These are phyloP conservation scores for Geotrupes spiniger DNA, from an alignment of 2,888 invertebrate genomes.

Conservation along the genomic window DNA sequence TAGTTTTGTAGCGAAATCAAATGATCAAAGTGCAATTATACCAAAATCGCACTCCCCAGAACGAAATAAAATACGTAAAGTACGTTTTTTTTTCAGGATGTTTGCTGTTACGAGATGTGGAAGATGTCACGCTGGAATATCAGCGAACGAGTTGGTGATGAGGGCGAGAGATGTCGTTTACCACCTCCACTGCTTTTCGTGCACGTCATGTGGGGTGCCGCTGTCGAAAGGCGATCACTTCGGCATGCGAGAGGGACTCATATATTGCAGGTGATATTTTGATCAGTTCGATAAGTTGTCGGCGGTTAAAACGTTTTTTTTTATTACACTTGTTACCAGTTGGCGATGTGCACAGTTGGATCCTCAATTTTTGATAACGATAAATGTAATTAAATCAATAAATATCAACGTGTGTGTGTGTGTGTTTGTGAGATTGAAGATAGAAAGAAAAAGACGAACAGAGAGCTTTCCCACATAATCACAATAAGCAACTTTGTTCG, in stretches of 20 bases:
- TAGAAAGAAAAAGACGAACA: too few species aligned
- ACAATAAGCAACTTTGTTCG: too few species aligned
- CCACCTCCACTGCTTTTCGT: slow-evolving; percentile 88
- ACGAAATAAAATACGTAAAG: too few species aligned
- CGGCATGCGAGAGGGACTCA: slow-evolving; percentile 79
- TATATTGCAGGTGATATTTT: slow-evolving; percentile 59
- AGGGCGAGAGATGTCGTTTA: slow-evolving; percentile 82
- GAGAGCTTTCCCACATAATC: too few species aligned
- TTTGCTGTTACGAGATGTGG: slow-evolving; percentile 85
- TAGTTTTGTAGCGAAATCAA: too few species aligned
- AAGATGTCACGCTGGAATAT: slow-evolving; percentile 80
- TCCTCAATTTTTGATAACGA: too few species aligned
- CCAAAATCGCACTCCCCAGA: too few species aligned
- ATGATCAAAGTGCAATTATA: too few species aligned
- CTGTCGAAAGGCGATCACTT: slow-evolving; percentile 89
- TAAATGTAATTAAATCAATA: too few species aligned
- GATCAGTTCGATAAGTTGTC: slow-evolving; percentile 23
- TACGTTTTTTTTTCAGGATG: slow-evolving; percentile 66
- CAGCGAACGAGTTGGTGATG: slow-evolving; percentile 88
- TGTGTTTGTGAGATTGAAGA: too few species aligned
- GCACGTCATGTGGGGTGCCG: slow-evolving; percentile 76
- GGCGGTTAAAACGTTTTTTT: not conserved
- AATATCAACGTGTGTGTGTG: too few species aligned
- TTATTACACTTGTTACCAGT: not conserved
- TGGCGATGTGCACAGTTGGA: too few species aligned